phyloP scores from a whole-genome alignment of 1,140 invertebrate genomes.

The Parapsyche elsis region DNA sequence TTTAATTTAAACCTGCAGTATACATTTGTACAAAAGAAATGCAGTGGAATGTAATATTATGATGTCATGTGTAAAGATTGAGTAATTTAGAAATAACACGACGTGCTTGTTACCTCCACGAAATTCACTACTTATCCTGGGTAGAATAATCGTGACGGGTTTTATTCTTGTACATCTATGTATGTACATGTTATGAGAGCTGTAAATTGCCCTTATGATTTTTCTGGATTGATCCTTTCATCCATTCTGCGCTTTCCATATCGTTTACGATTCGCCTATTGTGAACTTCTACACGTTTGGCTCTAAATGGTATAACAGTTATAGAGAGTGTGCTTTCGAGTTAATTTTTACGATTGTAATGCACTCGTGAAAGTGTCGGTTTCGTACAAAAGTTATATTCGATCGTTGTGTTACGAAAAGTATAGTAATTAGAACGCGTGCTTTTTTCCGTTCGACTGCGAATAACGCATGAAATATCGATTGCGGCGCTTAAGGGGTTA shows the following conservation, averaged over 20 bases:
- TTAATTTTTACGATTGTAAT: no score
- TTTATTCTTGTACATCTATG: neutral
- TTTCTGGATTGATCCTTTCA: no score
- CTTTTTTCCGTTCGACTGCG: neutral
- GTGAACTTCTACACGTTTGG: no score
- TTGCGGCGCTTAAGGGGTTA: neutral
- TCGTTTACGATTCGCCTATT: no score
- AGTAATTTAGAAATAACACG: slow-evolving; percentile 25
- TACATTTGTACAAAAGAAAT: neutral
- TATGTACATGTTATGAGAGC: neutral
- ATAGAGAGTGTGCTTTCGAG: no score
- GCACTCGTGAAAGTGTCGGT: no score
- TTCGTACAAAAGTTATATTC: neutral
- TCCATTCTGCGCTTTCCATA: no score
- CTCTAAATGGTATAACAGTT: no score
- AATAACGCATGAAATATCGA: slow-evolving; percentile 5
- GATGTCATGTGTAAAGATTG: slow-evolving; percentile 2
- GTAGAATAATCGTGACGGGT: slow-evolving; percentile 5
- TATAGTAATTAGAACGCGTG: slow-evolving; percentile 23
- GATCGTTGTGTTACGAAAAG: neutral
- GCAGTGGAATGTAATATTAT: neutral
- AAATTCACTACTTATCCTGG: neutral
- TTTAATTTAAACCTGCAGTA: no score
- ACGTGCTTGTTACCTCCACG: neutral
- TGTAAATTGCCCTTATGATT: no score